Conservation (phyloP, 2,797 vertebrate genomes). For the Zenarchopterus dispar region DNA sequence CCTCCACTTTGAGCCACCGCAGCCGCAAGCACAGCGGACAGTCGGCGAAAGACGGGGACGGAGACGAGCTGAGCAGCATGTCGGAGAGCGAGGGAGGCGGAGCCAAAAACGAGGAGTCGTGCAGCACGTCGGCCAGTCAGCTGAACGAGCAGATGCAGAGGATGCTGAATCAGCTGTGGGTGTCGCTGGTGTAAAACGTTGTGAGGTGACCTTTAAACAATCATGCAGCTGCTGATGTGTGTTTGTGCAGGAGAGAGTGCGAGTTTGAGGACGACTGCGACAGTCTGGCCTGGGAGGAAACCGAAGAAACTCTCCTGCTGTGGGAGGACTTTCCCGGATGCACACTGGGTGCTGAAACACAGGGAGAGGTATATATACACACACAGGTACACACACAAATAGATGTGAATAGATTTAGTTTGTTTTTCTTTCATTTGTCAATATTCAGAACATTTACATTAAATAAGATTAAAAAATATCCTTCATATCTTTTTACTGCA, state of each 20-base stretch:
- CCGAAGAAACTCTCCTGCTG: slow-evolving; percentile 94
- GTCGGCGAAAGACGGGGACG: slow-evolving; percentile 74
- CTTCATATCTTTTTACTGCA: too few species aligned
- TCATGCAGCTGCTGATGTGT: too few species aligned
- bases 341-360: slow-evolving; percentile 85
- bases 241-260: slow-evolving; percentile 87
- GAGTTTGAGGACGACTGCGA: slow-evolving; percentile 98
- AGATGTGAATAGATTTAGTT: too few species aligned
- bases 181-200: slow-evolving; percentile 10
- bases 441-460: too few species aligned
- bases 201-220: too few species aligned
- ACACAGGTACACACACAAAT: too few species aligned
- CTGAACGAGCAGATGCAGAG: slow-evolving; percentile 99
- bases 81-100: slow-evolving; percentile 89
- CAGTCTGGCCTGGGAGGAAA: slow-evolving; percentile 98
- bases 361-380: slow-evolving; percentile 82
- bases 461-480: too few species aligned
- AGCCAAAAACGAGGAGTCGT: slow-evolving; percentile 86
- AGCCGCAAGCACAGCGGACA: slow-evolving; percentile 78
- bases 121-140: slow-evolving; percentile 91
- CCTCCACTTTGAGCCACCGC: slow-evolving; percentile 84
- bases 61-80: slow-evolving; percentile 87
- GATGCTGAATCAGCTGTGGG: slow-evolving; percentile 97
- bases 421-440: too few species aligned
- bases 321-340: slow-evolving; percentile 99